Conservation (phyloP, 2,113 vertebrate genomes). For the Labeo catla region DNA sequence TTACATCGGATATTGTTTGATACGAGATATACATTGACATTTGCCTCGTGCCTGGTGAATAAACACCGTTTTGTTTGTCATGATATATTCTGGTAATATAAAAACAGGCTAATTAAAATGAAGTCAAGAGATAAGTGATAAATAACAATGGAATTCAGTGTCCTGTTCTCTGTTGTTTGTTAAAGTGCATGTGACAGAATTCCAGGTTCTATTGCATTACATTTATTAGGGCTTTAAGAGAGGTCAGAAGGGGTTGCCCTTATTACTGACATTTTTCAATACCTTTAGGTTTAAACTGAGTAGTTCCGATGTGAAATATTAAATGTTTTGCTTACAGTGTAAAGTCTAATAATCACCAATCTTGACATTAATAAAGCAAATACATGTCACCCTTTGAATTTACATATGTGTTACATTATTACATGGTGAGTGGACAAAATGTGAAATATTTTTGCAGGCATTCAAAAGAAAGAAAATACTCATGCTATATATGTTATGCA, state of each 20-base stretch:
- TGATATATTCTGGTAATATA: not conserved
- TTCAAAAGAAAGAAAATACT: not conserved
- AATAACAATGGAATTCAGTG: conserved; percentile 59
- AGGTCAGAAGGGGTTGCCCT: conserved; percentile 10
- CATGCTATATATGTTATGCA: not conserved
- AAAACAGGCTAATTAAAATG: not conserved
- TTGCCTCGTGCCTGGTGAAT: not conserved
- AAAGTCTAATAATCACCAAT: not conserved
- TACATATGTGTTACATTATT: not conserved
- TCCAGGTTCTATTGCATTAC: conserved; percentile 35
- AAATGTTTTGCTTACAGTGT: not conserved
- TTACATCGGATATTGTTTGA: not conserved
- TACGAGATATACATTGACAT: not conserved
- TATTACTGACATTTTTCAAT: not conserved
- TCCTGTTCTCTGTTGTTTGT: conserved; percentile 55
- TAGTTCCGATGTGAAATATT: not conserved
- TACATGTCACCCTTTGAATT: not conserved
- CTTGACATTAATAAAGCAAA: conserved; percentile 13
- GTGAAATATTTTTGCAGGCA: not conserved
- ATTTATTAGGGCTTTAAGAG: not conserved
- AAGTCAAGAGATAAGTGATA: not conserved
- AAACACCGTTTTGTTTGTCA: not conserved
- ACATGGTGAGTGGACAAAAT: not conserved
- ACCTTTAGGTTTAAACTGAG: not conserved
- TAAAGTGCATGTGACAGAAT: conserved; percentile 34